Evolutionary conservation across 2,113 vertebrate genomes (phyloP).

Genomic region (Gracilinanus agilis): DNA sequence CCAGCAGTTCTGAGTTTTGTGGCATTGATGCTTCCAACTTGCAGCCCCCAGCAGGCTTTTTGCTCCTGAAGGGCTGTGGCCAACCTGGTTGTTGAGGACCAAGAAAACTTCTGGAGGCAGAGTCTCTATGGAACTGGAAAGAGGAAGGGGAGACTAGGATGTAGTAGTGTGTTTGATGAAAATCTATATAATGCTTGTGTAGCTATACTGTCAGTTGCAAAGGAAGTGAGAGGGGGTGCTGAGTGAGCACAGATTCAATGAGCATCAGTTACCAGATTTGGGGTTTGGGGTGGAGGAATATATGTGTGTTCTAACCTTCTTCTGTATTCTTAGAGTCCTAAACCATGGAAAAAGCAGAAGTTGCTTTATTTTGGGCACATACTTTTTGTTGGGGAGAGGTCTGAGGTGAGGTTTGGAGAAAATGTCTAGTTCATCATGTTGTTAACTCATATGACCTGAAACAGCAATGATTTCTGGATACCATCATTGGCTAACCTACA

Average conservation of each 20-base stretch:
- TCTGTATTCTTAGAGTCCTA: not conserved
- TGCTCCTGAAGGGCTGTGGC: not conserved
- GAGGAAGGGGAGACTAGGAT: not conserved
- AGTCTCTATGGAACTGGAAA: not conserved
- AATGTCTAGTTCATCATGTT: not conserved
- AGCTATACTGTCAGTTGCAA: too few species aligned
- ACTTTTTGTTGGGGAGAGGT: not conserved
- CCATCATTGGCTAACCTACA: not conserved
- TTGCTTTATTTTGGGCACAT: not conserved
- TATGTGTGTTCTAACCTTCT: not conserved
- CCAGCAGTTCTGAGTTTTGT: not conserved
- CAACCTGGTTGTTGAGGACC: not conserved
- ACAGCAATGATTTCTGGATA: not conserved
- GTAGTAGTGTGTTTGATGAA: not conserved
- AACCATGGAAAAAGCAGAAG: not conserved
- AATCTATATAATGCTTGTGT: too few species aligned
- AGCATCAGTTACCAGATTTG: not conserved
- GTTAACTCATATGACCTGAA: not conserved
- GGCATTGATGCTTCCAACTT: not conserved
- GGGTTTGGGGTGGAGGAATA: too few species aligned
- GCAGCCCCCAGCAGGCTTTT: not conserved
- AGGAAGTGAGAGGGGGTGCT: not conserved
- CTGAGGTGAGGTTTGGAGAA: not conserved
- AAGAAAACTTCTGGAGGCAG: not conserved
- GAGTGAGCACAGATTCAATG: not conserved